Evolutionary conservation across 1,140 invertebrate genomes (phyloP), one percentile per base, ranked within the genome.

Genomic region (Goniozus legneri): DNA sequence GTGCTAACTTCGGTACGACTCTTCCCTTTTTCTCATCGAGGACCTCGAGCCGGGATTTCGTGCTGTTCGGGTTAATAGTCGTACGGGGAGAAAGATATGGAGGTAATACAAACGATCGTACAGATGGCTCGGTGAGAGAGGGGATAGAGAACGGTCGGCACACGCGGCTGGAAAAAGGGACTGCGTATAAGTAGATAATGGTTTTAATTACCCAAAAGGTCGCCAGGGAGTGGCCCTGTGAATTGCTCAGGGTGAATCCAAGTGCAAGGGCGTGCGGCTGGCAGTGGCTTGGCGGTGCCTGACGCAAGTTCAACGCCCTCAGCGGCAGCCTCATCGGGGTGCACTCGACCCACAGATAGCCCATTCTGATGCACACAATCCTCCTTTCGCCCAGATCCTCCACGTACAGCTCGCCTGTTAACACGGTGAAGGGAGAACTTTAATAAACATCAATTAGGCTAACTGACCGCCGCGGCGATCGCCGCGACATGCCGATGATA

Each of bases 321-420:
- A 80, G 49, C 2, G 78, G 67, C 30, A 80, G 50, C 20, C 70
- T 64, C 69, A 71, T 73, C 31, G 65, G 64, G 12, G 69, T 69
- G 35, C 69, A 69, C 42, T 72, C 71, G 33, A 75, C 72, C 72
- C 72, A 76, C 16, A 76, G 55, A 69, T 69, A 75, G 22, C 73
- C 73, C 73, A 76, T 76, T 42, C 72, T 65, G 54, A 76, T 73
- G 47, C 63, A 67, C 22, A 75, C 72, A 34, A 64, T 69, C 48
- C 65, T 62, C 18, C 66, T 65, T 47, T 73, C 71, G 33, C 47
- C 61, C 37, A 73, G 52, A 16, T 75, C 69, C 57, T 77, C 73
- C 20, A 77, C 75, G 55, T 76, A 75, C 31, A 79, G 65, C 47
- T 76, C 76, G 46, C 77, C 77, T 79, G 69, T 10, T 15, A 75